Evolutionary conservation across 2,113 vertebrate species (phyloP).

Genomic region (Dipodomys spectabilis): DNA sequence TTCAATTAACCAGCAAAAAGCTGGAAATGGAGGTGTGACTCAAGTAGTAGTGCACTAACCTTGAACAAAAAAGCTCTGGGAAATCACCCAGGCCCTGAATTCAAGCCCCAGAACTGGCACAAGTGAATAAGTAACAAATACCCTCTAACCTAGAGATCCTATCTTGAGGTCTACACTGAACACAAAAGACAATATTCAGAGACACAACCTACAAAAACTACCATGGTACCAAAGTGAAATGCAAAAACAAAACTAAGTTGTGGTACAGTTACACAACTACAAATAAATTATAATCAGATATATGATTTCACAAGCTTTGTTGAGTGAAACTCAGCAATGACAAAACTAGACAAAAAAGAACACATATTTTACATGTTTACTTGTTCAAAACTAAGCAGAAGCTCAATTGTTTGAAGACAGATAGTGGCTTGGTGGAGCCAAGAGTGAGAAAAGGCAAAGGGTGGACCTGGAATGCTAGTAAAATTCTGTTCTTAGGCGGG

Average conservation of each 20-base stretch:
- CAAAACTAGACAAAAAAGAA: background rate
- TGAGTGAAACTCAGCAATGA: background rate
- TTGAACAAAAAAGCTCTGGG: too few species aligned
- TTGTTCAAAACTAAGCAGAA: background rate
- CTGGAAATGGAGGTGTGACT: too few species aligned
- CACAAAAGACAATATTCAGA: background rate
- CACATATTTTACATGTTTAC: background rate
- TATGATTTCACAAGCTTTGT: background rate
- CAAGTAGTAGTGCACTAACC: too few species aligned
- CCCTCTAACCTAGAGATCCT: background rate
- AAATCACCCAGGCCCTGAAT: too few species aligned
- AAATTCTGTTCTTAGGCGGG: background rate
- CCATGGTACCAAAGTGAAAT: background rate
- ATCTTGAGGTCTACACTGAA: background rate
- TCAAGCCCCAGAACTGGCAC: too few species aligned
- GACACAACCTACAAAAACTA: background rate
- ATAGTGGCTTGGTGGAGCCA: background rate
- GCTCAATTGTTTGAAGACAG: background rate
- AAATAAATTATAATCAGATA: background rate
- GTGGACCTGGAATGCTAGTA: background rate
- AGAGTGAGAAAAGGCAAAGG: background rate
- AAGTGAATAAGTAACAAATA: background rate
- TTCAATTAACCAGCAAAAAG: too few species aligned
- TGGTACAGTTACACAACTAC: background rate
- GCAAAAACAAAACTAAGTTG: background rate